A percentile compares a stretch with the other conserved stretches of the same genome.
phyloP scores from a whole-genome alignment of 2,888 invertebrate genomes.

The Tigriopus californicus region DNA sequence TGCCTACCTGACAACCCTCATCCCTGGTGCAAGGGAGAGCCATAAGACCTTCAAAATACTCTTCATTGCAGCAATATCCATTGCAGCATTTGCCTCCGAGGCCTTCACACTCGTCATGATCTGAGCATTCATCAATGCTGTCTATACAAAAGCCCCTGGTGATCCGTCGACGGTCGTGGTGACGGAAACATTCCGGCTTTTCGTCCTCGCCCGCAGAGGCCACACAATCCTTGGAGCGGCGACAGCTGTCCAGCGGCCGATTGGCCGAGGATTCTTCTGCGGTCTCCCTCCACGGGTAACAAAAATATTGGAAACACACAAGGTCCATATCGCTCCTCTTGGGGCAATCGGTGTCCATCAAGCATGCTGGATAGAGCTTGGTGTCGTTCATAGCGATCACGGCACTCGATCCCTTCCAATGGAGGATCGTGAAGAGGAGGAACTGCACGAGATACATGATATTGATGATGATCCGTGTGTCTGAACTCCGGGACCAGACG shows the following conservation, averaged over 20 bases:
- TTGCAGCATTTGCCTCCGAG: constrained; percentile 9
- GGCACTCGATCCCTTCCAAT: neutral
- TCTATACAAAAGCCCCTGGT: constrained; percentile 6
- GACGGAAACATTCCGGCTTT: constrained; percentile 7
- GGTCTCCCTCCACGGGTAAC: constrained; percentile 2
- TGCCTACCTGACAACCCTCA: constrained; percentile 8
- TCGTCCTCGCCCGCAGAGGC: neutral
- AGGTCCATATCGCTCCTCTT: neutral
- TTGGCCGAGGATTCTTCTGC: neutral
- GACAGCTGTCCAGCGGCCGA: constrained; percentile 2
- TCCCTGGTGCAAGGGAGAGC: constrained; percentile 1
- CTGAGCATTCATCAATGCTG: neutral
- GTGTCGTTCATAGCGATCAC: neutral
- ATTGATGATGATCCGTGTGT: too few relatives aligned
- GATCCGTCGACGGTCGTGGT: constrained; percentile 2
- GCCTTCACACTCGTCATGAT: constrained; percentile 5
- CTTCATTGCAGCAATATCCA: constrained; percentile 8
- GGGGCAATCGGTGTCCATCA: neutral
- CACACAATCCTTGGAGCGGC: constrained; percentile 4
- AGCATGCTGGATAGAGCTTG: neutral
- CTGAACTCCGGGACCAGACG: too few relatives aligned
- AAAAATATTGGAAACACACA: constrained; percentile 13
- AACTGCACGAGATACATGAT: neutral
- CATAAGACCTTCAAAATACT: constrained; percentile 2
- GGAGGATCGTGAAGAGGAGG: neutral